Evolutionary conservation across 2,888 invertebrate species (phyloP), one percentile per base, ranked within the genome.

Genomic region (Junonia oenone): DNA sequence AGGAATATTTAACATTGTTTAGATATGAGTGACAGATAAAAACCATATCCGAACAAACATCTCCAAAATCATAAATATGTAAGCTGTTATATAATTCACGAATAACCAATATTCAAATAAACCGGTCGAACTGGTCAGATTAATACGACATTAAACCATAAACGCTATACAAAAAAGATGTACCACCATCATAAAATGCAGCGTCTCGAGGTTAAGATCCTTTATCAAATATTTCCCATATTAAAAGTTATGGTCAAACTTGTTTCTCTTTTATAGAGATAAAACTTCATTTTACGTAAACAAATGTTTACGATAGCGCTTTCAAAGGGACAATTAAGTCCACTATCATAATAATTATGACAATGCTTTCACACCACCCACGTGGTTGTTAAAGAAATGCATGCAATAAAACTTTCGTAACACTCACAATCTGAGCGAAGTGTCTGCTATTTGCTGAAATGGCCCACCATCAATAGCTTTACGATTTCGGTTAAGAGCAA

Each of bases 1-100:
- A 56, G 43, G 54, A 63, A 58, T 55, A 45, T 55, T 60, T 52
- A 55, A 55, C 58, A 50, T 57, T 61, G 43, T 57, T 55, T 48
- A 56, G 31, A 59, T 40, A 35, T 26, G 45, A 55, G 27, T 33
- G 11, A 52, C 43, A 55, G 56, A 62, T 61, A 59, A 61, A 46
- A 43, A 15, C 47, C 27, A 37, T 45, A 46, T 49, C 54, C 43
- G 48, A 29, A 52, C 43, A 37, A 47, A 48, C 47, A 26, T 50
- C 45, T 31, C 38, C 40, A 50, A 46, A 40, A 47, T 45, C 31
- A 53, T 56, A 59, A 56, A 51, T 45, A 45, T 45, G 31, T 33
- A 11, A n/a, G 47, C 37, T 52, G 38, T 56, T 52, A 52, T 52
- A 47, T 56, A 52, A 56, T 49, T 49, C 48, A 56, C 13, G 19